Conservation (phyloP, 2,888 invertebrate species). For the Ctena decussata region DNA sequence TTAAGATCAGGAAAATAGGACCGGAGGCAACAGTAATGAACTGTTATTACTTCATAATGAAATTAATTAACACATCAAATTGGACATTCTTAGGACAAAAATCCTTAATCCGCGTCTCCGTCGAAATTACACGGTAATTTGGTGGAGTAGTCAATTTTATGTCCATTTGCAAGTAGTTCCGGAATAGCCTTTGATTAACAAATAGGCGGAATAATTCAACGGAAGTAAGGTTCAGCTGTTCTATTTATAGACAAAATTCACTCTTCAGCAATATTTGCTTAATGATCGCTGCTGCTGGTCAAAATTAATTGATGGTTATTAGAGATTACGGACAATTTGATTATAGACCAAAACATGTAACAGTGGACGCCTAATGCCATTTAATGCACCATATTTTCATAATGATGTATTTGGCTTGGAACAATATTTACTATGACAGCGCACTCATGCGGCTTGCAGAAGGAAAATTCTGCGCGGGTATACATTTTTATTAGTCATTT, state of each 20-base stretch:
- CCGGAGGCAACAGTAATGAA: conserved; percentile 54
- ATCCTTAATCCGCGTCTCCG: conserved; percentile 27
- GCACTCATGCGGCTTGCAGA: no score
- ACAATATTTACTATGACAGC: no score
- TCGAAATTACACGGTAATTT: conserved; percentile 20
- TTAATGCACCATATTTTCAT: not conserved
- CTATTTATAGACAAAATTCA: conserved; percentile 21
- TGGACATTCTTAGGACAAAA: conserved; percentile 6
- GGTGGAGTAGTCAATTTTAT: not conserved
- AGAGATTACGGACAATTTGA: conserved; percentile 3
- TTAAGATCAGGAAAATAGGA: not conserved
- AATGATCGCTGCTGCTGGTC: not conserved
- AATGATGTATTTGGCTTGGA: no score
- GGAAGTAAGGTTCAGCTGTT: conserved; percentile 32
- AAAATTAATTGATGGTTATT: not conserved
- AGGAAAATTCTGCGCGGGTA: no score
- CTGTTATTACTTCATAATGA: conserved; percentile 65
- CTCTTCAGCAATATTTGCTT: no score
- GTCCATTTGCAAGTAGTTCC: conserved; percentile 47
- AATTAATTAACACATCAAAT: conserved; percentile 59
- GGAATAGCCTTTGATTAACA: conserved; percentile 40
- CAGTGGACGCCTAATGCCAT: not conserved
- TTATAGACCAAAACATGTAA: not conserved
- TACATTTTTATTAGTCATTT: no score
- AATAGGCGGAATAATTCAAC: conserved; percentile 36